These are phyloP conservation scores for Agrotis ipsilon DNA, from an alignment of 2,888 invertebrate genomes.

Conservation along the genomic window DNA sequence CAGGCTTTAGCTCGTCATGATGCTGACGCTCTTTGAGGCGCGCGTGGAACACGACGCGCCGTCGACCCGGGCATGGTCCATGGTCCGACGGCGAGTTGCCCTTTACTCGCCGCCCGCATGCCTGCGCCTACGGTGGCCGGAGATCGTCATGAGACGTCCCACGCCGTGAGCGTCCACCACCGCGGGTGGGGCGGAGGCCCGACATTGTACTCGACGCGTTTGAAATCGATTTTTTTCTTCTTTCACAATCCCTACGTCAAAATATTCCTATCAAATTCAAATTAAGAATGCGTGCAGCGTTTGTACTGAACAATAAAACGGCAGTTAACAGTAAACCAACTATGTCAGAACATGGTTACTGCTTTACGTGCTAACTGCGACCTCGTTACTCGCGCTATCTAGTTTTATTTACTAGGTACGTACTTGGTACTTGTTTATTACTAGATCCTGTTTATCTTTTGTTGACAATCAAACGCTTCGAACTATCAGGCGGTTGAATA, in stretches of 20 bases:
- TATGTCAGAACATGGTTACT: constrained; percentile 70
- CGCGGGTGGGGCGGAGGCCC: too few relatives aligned
- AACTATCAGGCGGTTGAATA: neutral
- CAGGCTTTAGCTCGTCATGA: too few relatives aligned
- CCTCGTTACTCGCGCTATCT: constrained; percentile 37
- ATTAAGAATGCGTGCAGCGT: constrained; percentile 73
- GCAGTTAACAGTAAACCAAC: constrained; percentile 72
- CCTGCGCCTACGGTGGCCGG: too few relatives aligned
- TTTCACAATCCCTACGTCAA: neutral
- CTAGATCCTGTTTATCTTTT: constrained; percentile 25
- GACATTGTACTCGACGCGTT: too few relatives aligned
- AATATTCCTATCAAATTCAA: constrained; percentile 18
- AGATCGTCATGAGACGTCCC: too few relatives aligned
- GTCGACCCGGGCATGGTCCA: too few relatives aligned
- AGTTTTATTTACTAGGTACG: constrained; percentile 38
- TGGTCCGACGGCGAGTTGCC: too few relatives aligned
- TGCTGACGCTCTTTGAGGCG: too few relatives aligned
- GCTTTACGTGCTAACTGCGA: constrained; percentile 62
- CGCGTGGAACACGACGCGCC: too few relatives aligned
- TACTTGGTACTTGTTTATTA: constrained; percentile 27
- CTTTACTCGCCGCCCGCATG: too few relatives aligned
- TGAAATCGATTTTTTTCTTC: neutral
- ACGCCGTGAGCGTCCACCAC: too few relatives aligned
- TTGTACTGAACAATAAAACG: constrained; percentile 77
- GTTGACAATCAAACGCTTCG: constrained; percentile 6